Evolutionary conservation across 2,797 vertebrate genomes (phyloP), one percentile per base, ranked within the genome.

Genomic region (Mycteria americana): DNA sequence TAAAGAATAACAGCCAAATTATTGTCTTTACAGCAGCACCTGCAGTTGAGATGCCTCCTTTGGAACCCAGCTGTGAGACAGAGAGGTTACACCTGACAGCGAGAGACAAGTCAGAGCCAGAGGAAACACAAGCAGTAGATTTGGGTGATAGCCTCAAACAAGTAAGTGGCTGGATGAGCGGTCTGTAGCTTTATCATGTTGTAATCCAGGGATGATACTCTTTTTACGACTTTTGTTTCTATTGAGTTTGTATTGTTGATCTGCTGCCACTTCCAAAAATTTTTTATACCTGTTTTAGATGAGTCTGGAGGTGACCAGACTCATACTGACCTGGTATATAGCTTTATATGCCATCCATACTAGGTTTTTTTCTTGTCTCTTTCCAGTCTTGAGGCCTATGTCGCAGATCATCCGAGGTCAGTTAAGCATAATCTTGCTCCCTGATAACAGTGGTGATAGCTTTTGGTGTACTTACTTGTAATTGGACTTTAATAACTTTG

Each of bases 61-160:
- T 91, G 89, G 89, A 93, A 19, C 59, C 70, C 14, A 9, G 21
- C 46, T 74, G 50, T 57, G 93, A 91, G 48, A 76, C 62, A 39
- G 86, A 94, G 59, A 84, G 13, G 48, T 79, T 35, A 27, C 4
- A 10, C 54, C 50, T 65, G 51, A 8, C 30, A 56, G 59, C 81
- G 18, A 91, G 90, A 76, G 75, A 91, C 64, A 74, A 84, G n/a
- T 30, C 41, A 2, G 72, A 80, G 39, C 18, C 85, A 43, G 70
- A 65, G 45, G 95, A 95, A 75, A 45, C 62, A 48, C 64, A 78
- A 54, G 63, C 64, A 43, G 67, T 67, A 62, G 72, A 60, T 76
- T 24, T 65, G 54, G 13, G n/a, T 56, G 92, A 91, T 77, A 91
- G 77, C 59, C 24, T 97, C 76, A 93, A 96, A 84, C 92, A 96